Evolutionary conservation across 2,888 invertebrate species (phyloP), one percentile per base, ranked within the genome.

Genomic region (Drosophila lacicola): DNA sequence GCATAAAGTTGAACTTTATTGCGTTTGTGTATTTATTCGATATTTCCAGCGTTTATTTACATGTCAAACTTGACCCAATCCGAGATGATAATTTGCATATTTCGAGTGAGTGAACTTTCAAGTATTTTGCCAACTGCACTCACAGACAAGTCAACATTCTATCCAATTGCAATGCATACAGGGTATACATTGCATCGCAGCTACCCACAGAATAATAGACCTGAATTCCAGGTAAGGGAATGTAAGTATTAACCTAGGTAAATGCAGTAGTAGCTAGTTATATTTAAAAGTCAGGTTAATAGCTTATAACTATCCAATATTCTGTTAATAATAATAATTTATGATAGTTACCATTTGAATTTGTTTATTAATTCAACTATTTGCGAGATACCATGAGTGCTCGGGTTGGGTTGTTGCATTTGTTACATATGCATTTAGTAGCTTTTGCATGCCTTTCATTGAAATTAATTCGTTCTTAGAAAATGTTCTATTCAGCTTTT

Each of bases 1-100:
- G 37, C 63, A 54, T 51, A 58, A 58, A 60, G 45, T 61, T 42
- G 34, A 8, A 57, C 49, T 56, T 29, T 33, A 42, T 47, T 54
- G 45, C 62, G 25, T 42, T 50, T 47, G 14, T 10, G 21, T 34
- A 19, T 36, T 45, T 25, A 34, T 37, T 39, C 51, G 36, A 51
- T 51, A 51, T 54, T 61, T 39, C 61, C 21, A 45, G 49, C 17
- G 19, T 58, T 58, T 51, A 56, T 63, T 51, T 51, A 42, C 58
- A 63, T 33, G 36, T 34, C 29, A 53, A 60, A 60, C 64, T 74
- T 56, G 74, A 64, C 49, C 74, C 56, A 60, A 42, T 60, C 47
- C 19, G 13, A 46, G 19, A 19, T 36, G n/a, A 17, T 21, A 55
- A 55, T 55, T 55, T 37, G 55, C 55, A 55, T 55, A 25, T 55